Evolutionary conservation across 2,888 invertebrate species (phyloP).

Genomic region (Trachelus stipa): DNA sequence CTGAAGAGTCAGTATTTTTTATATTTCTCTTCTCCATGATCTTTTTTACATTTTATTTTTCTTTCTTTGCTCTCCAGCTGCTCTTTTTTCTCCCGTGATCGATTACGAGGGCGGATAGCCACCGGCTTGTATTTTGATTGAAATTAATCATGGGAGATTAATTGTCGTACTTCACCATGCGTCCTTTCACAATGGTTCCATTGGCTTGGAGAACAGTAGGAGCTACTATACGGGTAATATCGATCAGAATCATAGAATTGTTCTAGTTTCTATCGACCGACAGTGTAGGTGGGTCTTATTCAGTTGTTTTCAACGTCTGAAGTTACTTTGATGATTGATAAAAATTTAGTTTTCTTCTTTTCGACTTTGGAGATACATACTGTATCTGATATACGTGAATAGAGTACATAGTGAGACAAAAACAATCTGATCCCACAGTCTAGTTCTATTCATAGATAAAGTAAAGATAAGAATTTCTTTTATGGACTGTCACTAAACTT

Average conservation of each 20-base stretch:
- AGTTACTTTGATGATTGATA: neutral
- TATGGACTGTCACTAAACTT: neutral
- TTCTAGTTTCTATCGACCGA: neutral
- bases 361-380: neutral
- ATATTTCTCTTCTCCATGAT: neutral
- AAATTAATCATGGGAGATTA: constrained; percentile 5
- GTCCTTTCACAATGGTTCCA: neutral
- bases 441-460: neutral
- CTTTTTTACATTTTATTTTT: constrained; percentile 5
- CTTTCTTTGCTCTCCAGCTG: neutral
- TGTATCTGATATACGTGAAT: too few relatives aligned
- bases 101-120: neutral
- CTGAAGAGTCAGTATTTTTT: constrained; percentile 67
- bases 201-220: neutral
- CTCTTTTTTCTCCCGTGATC: neutral
- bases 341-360: neutral
- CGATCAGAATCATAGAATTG: neutral
- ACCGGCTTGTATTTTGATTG: constrained; percentile 11
- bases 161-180: neutral
- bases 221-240: neutral
- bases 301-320: neutral
- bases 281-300: neutral
- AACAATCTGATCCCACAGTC: neutral
- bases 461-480: neutral
- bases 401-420: neutral